phyloP scores from a whole-genome alignment of 1,140 invertebrate genomes.

The Trichoplusia ni region DNA sequence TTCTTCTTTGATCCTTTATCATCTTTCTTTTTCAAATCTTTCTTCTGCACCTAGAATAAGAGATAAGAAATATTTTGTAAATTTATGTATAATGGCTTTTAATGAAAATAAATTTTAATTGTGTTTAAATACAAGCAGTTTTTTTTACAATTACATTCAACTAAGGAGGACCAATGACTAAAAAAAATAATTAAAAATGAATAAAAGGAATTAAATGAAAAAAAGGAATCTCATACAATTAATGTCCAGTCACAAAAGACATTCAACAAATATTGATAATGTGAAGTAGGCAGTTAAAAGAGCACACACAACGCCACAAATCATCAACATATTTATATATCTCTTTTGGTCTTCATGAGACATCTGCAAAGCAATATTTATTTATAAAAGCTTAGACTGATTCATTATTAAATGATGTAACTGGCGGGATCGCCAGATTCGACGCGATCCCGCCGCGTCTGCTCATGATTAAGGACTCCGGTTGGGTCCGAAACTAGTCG shows the following conservation, averaged over 20 bases:
- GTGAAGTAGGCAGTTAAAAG: neutral
- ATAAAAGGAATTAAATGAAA: neutral
- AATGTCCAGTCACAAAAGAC: neutral
- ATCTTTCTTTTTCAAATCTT: slow-evolving; percentile 63
- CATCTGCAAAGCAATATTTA: neutral
- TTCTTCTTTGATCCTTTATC: slow-evolving; percentile 54
- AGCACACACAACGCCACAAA: neutral
- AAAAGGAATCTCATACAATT: neutral
- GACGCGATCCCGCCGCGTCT: too few relatives aligned
- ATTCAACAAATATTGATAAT: neutral
- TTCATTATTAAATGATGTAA: too few relatives aligned
- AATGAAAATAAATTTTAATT: neutral
- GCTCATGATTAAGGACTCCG: too few relatives aligned
- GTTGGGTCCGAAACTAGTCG: too few relatives aligned
- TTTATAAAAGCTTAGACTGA: neutral
- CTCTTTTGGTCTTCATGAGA: neutral
- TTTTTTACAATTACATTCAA: too few relatives aligned
- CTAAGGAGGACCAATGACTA: too few relatives aligned
- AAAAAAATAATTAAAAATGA: neutral
- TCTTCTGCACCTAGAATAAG: slow-evolving; percentile 67
- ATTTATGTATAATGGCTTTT: too few relatives aligned
- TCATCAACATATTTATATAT: neutral
- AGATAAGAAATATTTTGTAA: slow-evolving; percentile 8
- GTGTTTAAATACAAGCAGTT: neutral
- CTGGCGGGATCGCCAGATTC: too few relatives aligned